Percentiles rank a stretch among this genome's conserved stretches.
Conservation (phyloP, 64 coral and sea anemone species). For the Acropora yongei region DNA sequence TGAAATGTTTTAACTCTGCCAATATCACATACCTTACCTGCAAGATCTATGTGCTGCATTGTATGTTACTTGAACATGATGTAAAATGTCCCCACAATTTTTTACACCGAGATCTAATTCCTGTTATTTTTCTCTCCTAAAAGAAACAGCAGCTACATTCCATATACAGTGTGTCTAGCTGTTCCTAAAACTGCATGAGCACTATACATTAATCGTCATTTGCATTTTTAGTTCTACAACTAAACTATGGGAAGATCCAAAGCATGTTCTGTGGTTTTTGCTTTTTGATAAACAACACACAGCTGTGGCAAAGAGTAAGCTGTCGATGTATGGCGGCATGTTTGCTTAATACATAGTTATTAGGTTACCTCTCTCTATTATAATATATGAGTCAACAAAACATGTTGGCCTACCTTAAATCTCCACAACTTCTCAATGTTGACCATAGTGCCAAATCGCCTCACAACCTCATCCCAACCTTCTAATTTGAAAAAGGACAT, state of each 20-base stretch:
- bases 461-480: background rate
- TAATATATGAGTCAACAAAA: background rate
- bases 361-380: background rate
- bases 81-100: background rate
- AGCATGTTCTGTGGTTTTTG: too few relatives aligned
- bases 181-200: too few relatives aligned
- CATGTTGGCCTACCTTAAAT: background rate
- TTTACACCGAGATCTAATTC: background rate
- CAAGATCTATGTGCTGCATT: background rate
- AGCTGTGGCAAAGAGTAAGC: background rate
- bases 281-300: background rate
- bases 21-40: background rate
- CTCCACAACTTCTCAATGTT: background rate
- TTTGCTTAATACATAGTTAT: background rate
- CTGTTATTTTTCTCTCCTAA: background rate
- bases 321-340: background rate
- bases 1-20: background rate
- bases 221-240: too few relatives aligned
- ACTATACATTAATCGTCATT: too few relatives aligned
- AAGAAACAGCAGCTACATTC: background rate
- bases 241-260: too few relatives aligned
- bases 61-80: background rate
- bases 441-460: background rate
- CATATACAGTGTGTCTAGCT: background rate
- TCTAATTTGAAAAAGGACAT: background rate